phyloP scores from a whole-genome alignment of 2,888 invertebrate genomes.

The Omphaloscelis lunosa region DNA sequence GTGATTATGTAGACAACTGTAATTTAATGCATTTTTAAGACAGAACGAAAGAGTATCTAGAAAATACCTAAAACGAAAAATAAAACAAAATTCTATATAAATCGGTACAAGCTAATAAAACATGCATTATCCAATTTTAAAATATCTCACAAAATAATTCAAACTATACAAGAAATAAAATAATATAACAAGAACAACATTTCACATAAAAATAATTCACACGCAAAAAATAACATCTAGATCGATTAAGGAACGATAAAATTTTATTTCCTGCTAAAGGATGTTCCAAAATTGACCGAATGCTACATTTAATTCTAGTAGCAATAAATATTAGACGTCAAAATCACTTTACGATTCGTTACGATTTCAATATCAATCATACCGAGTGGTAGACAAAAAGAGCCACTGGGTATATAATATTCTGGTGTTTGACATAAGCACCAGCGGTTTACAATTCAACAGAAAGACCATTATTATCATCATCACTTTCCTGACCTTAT shows the following conservation, averaged over 20 bases:
- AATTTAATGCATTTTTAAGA: neutral
- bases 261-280: constrained; percentile 57
- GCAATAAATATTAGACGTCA: constrained; percentile 82
- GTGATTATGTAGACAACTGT: neutral
- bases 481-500: too few relatives aligned
- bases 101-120: constrained; percentile 28
- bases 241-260: constrained; percentile 59
- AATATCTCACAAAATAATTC: constrained; percentile 27
- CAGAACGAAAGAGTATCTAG: neutral
- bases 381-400: constrained; percentile 67
- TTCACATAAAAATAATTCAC: constrained; percentile 53
- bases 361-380: constrained; percentile 86
- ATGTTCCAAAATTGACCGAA: constrained; percentile 55
- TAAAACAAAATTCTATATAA: neutral
- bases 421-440: constrained; percentile 57
- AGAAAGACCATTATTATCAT: too few relatives aligned
- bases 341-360: constrained; percentile 84
- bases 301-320: constrained; percentile 55
- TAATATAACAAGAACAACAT: constrained; percentile 17
- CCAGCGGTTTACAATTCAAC: constrained; percentile 40
- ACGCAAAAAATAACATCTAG: constrained; percentile 55
- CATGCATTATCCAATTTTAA: constrained; percentile 38
- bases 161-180: constrained; percentile 29
- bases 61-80: neutral
- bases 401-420: constrained; percentile 73